phyloP scores from a whole-genome alignment of 2,113 vertebrate species.

The Epinephelus lanceolatus region DNA sequence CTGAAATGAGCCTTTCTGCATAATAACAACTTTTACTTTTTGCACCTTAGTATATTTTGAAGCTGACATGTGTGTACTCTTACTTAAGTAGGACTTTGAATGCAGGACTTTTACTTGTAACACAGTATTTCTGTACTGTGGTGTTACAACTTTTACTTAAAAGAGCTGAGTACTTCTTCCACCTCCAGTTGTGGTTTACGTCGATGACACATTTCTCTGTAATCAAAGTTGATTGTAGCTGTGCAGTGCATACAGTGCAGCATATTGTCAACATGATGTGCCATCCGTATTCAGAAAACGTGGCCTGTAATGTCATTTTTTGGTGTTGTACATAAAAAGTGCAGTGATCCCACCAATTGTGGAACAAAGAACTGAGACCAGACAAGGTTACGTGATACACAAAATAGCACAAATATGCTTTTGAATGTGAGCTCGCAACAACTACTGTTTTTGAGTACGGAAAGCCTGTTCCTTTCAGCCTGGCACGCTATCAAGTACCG shows the following conservation, averaged over 20 bases:
- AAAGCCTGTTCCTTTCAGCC: conserved; percentile 25
- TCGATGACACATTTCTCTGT: neutral
- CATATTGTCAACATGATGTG: neutral
- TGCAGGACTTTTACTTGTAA: too few relatives aligned
- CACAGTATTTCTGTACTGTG: too few relatives aligned
- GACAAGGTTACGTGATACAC: neutral
- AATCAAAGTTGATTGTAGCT: neutral
- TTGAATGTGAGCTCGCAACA: neutral
- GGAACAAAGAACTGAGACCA: neutral
- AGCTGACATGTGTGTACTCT: too few relatives aligned
- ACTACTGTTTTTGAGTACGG: neutral
- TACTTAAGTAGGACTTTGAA: neutral
- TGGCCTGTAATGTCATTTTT: neutral
- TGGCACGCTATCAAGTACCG: conserved; percentile 35
- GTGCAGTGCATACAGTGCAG: neutral
- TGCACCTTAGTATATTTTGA: too few relatives aligned
- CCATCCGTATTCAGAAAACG: neutral
- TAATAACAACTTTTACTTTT: too few relatives aligned
- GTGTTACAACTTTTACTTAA: neutral
- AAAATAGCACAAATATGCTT: conserved; percentile 15
- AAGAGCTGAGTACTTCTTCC: neutral
- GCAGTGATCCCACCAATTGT: neutral
- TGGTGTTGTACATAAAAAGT: neutral
- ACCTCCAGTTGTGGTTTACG: too few relatives aligned
- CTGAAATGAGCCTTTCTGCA: too few relatives aligned